A percentile compares a stretch with the other conserved stretches of the same genome.
phyloP scores from a whole-genome alignment of 2,888 invertebrate species.

The Rhorus exstirpatorius region DNA sequence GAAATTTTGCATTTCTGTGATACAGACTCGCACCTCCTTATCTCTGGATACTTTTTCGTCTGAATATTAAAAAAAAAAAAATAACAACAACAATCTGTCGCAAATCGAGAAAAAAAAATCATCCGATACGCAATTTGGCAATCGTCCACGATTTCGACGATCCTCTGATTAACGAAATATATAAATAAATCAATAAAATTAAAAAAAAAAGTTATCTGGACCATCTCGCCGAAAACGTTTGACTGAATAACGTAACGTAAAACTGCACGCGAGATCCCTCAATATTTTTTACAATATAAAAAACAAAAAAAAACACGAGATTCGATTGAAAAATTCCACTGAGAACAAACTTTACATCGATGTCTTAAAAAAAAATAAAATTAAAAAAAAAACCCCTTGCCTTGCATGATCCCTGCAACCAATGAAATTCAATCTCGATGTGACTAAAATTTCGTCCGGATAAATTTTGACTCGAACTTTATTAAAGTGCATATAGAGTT shows the following conservation, averaged over 20 bases:
- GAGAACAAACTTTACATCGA: slow-evolving; percentile 48
- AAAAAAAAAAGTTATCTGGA: slow-evolving; percentile 26
- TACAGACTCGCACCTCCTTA: slow-evolving; percentile 68
- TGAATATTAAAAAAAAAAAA: background rate
- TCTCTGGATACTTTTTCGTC: slow-evolving; percentile 65
- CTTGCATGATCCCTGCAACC: slow-evolving; percentile 21
- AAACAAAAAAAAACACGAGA: background rate
- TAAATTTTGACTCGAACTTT: slow-evolving; percentile 29
- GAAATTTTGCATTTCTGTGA: slow-evolving; percentile 70
- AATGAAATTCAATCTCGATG: slow-evolving; percentile 46
- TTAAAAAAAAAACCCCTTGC: slow-evolving; percentile 3
- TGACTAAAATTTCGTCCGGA: slow-evolving; percentile 15
- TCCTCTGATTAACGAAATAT: slow-evolving; percentile 26
- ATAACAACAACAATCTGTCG: background rate
- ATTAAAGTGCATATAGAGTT: slow-evolving; percentile 25
- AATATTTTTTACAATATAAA: slow-evolving; percentile 62
- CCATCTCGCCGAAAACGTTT: slow-evolving; percentile 36
- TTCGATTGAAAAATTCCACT: slow-evolving; percentile 24
- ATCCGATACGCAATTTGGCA: slow-evolving; percentile 47
- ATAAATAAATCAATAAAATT: too few relatives aligned
- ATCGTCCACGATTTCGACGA: slow-evolving; percentile 54
- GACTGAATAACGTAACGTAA: slow-evolving; percentile 57
- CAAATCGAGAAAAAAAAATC: slow-evolving; percentile 26
- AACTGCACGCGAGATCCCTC: slow-evolving; percentile 47
- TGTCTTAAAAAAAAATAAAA: slow-evolving; percentile 17